phyloP scores from a whole-genome alignment of 2,888 invertebrate species.

The Odontocerum albicorne region DNA sequence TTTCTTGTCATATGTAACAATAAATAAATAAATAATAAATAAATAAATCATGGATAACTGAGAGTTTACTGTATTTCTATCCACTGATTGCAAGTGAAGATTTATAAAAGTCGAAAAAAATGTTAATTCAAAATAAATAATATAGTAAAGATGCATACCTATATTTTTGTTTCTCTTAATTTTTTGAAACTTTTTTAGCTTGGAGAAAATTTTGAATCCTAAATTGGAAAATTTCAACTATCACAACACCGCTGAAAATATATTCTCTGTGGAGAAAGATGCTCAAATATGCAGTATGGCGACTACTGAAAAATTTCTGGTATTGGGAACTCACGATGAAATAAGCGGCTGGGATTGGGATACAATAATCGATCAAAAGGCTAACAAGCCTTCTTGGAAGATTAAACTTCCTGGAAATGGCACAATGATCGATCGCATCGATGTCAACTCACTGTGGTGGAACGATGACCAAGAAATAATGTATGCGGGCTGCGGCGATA shows the following conservation, averaged over 20 bases:
- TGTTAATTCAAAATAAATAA: too few species aligned
- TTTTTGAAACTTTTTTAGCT: conserved; percentile 48
- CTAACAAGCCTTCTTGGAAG: conserved; percentile 67
- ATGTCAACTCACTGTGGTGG: conserved; percentile 75
- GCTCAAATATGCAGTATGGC: conserved; percentile 69
- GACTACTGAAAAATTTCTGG: conserved; percentile 66
- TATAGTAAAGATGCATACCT: conserved; percentile 5
- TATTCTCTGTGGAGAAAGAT: conserved; percentile 62
- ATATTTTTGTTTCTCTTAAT: neutral
- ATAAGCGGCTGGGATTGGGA: conserved; percentile 80
- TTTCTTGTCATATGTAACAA: too few species aligned
- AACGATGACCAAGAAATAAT: conserved; percentile 62
- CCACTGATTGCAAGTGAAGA: neutral
- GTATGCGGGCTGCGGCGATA: conserved; percentile 85
- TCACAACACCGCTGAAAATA: conserved; percentile 64
- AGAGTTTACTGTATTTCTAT: neutral
- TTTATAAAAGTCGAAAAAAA: neutral
- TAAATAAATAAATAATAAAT: conserved; percentile 8
- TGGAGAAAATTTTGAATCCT: conserved; percentile 64
- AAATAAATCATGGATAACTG: conserved; percentile 1
- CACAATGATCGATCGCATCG: conserved; percentile 71
- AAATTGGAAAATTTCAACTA: conserved; percentile 57
- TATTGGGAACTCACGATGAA: conserved; percentile 75
- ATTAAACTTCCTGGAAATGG: conserved; percentile 66
- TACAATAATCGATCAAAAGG: conserved; percentile 61